These are phyloP conservation scores for Maccullochella peelii DNA, from an alignment of 2,113 vertebrate genomes.

Conservation along the genomic window DNA sequence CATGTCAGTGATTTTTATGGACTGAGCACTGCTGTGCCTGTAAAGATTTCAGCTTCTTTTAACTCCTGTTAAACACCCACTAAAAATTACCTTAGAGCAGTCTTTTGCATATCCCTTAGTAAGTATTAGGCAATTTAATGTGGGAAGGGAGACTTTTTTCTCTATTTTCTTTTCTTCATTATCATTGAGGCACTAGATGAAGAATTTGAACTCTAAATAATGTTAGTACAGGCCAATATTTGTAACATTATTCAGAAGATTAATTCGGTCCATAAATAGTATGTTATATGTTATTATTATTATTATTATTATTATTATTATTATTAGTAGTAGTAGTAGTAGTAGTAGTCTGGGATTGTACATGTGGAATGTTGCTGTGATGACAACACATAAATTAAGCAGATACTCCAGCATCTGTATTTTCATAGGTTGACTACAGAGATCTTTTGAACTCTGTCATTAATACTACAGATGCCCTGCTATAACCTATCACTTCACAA, in stretches of 20 bases:
- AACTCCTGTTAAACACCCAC: not conserved
- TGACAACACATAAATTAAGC: not conserved
- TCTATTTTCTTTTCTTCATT: no score
- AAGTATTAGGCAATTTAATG: not conserved
- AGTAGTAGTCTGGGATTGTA: not conserved
- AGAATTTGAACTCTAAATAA: not conserved
- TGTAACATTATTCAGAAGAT: not conserved
- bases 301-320: not conserved
- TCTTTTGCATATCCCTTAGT: not conserved
- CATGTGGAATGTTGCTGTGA: not conserved
- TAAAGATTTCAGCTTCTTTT: conserved; percentile 6
- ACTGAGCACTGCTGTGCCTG: conserved; percentile 8
- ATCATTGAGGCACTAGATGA: not conserved
- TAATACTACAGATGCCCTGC: not conserved
- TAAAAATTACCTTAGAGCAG: not conserved
- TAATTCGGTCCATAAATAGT: not conserved
- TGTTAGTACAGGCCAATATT: no score
- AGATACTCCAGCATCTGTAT: not conserved
- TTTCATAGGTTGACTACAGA: not conserved
- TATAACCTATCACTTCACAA: not conserved
- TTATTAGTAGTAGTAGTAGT: no score
- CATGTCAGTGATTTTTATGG: conserved; percentile 36
- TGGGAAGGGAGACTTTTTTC: not conserved
- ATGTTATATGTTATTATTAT: no score
- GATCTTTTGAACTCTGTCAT: not conserved